Evolutionary conservation across 2,888 invertebrate species (phyloP), one percentile per base, ranked within the genome.

Genomic region (Dascillus cervinus): DNA sequence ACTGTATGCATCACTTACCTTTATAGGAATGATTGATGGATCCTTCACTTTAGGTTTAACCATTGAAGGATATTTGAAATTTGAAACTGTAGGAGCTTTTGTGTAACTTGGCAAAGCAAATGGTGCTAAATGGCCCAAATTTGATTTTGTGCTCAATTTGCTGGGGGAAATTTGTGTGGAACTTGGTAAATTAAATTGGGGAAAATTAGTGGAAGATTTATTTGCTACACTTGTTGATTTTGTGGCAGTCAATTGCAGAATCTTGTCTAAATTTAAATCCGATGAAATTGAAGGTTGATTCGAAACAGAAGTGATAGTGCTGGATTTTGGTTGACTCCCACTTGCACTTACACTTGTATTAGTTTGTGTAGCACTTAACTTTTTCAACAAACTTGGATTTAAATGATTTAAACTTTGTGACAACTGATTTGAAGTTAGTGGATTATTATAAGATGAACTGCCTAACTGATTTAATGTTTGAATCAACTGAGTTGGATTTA

Each of bases 351-450:
- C 5, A 6, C 8, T 4, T 6, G 5, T 8, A 4, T 6, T 17
- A 17, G 13, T 14, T 22, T 20, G 25, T 9, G 32, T 34, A 6
- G 34, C 39, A 8, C 34, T 38, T n/a, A 49, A 28, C 25, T 46
- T 47, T 22, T 47, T 45, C 28, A 47, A 23, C 13, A 51, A 30
- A 29, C 29, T 47, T 8, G 50, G 47, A 32, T 41, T 50, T 11
- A 47, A 8, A 14, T 39, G 44, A 29, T 28, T 41, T 22, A 49
- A 35, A 19, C 39, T 39, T 23, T 46, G 47, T 14, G 29, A 24
- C 6, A 49, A 28, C 22, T 43, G 48, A 37, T 40, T 47, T 9
- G 43, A 24, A 4, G 41, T 27, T 13, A 44, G 12, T 3, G 50
- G 38, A 33, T 47, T 50, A 15, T 46, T 32, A 3, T 43, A 38